Base-by-base conservation (phyloP, 2,797 vertebrate genomes). In the Rhyacichthys aspro region DNA sequence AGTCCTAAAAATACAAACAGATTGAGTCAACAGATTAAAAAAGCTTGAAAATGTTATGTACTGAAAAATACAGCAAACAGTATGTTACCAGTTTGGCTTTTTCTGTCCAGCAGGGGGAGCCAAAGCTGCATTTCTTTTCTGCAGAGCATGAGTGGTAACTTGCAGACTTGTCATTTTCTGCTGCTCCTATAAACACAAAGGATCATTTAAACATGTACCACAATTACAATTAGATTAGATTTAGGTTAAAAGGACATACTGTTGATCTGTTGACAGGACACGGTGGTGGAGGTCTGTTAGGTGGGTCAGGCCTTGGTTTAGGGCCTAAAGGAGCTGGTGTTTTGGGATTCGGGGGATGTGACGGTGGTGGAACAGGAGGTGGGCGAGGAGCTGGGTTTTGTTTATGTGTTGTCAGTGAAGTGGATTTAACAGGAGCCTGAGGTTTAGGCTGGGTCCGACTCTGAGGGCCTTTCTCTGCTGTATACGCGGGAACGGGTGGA, bases 231-330 rank as follows among this genome's bases (percentile, higher is more conserved):
- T 48, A 0, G 49, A 12, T 14, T 10, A 34, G n/a, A 49, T 15
- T 8, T 7, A 46, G 37, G 37, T 38, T 28, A 12, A 38, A 12
- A 38, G 5, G 16, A 38, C 54, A 81, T 82, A 98, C 96, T 91
- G 88, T 84, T 38, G 76, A 0, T 2, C 78, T 80, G 63, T 72
- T 87, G n/a, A 83, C 79, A 50, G 96, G 96, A 74, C 94, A 92
- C 0, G 94, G 95, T 1, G 96, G 97, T 1, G 93, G 94, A 46
- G 97, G 96, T 71, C 96, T 91, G 81, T 50, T 95, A 0, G 96
- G 97, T 1, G 96, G 95, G 14, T 86, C 89, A 15, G 94, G 85
- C 15, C 81, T 67, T 18, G 46, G 47, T 60, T 70, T 74, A 1
- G 67, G 7, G 42, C 15, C 53, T 3, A 64, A 67, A 39, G 43